phyloP scores from a whole-genome alignment of 1,140 invertebrate genomes.

The Ceratosolen solmsi region DNA sequence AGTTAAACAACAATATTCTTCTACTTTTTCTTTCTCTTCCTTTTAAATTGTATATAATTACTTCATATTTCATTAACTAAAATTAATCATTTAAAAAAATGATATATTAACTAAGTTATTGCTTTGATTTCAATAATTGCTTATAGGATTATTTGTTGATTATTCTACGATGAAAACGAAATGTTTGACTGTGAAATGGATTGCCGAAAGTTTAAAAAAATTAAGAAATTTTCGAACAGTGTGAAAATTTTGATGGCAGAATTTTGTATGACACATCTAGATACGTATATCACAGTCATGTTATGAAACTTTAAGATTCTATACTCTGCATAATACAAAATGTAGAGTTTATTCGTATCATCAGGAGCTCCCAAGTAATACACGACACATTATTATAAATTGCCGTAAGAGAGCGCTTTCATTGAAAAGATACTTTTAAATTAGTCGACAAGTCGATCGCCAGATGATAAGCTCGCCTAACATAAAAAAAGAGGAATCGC shows the following conservation, averaged over 20 bases:
- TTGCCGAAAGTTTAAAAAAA: neutral
- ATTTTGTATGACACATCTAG: neutral
- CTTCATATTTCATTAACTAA: neutral
- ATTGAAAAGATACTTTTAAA: neutral
- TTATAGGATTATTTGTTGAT: neutral
- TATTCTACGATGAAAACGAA: neutral
- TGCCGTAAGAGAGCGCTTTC: neutral
- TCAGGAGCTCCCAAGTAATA: too few relatives aligned
- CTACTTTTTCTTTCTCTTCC: neutral
- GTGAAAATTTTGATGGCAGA: neutral
- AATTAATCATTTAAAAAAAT: conserved; percentile 10
- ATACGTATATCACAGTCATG: neutral
- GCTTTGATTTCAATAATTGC: conserved; percentile 9
- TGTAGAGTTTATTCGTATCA: neutral
- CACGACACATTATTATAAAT: too few relatives aligned
- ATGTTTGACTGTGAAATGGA: neutral
- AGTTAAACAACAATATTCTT: too few relatives aligned
- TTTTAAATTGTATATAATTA: neutral
- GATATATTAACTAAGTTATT: conserved; percentile 10
- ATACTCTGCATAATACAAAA: neutral
- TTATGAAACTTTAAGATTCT: neutral
- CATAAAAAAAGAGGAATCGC: neutral
- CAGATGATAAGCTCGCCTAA: neutral
- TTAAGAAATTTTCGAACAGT: neutral
- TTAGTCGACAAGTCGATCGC: neutral